These are phyloP conservation scores for Abrostola triplasia DNA, from an alignment of 2,888 invertebrate species.

Conservation along the genomic window DNA sequence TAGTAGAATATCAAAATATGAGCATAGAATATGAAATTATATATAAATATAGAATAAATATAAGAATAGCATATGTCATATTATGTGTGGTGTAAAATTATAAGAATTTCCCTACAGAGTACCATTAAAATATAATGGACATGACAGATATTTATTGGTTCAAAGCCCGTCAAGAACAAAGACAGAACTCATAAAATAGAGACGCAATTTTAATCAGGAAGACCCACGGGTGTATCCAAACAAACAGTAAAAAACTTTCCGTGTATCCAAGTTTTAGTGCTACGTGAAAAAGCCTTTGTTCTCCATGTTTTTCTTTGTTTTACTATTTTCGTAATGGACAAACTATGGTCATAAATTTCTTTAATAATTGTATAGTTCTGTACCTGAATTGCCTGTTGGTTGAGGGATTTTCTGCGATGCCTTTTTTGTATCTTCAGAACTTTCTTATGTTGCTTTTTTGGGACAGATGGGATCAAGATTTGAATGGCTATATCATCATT, in stretches of 20 bases:
- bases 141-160: slow-evolving; percentile 1
- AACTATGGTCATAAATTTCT: slow-evolving; percentile 7
- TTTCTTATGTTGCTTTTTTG: no score
- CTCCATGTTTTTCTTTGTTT: slow-evolving; percentile 19
- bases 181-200: slow-evolving; percentile 26
- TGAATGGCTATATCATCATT: no score
- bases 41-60: no score
- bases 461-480: no score
- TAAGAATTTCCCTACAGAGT: background rate
- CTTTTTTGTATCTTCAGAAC: no score
- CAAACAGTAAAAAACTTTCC: slow-evolving; percentile 45
- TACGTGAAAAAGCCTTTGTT: slow-evolving; percentile 30
- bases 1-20: no score
- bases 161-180: background rate
- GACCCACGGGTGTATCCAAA: slow-evolving; percentile 19
- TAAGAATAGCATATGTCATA: no score
- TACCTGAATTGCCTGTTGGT: background rate
- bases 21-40: no score
- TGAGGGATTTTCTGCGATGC: background rate
- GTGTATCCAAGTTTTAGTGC: slow-evolving; percentile 36
- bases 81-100: background rate
- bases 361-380: background rate
- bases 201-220: slow-evolving; percentile 33
- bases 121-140: background rate
- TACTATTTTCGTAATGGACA: slow-evolving; percentile 19